A percentile compares a stretch with the other conserved stretches of the same genome.
These are phyloP conservation scores for Platichthys flesus DNA, from an alignment of 2,113 vertebrate genomes.

Conservation along the genomic window DNA sequence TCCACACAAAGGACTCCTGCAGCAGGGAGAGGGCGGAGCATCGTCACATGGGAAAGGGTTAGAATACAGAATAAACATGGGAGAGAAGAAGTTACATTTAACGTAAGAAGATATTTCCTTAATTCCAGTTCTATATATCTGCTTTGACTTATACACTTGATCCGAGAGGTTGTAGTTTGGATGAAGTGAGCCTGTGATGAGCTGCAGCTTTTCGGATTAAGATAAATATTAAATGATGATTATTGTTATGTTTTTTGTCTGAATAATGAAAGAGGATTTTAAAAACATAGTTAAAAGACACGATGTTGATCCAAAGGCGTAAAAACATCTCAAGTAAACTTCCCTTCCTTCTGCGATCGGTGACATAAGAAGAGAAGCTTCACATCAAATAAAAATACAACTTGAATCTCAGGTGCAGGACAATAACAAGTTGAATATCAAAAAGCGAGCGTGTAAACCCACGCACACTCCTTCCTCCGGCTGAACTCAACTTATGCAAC, in stretches of 20 bases:
- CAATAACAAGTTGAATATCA: conserved; percentile 46
- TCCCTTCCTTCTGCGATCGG: neutral
- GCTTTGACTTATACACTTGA: no score
- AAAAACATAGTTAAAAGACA: no score
- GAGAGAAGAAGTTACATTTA: no score
- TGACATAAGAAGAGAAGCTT: conserved; percentile 7
- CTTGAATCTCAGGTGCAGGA: conserved; percentile 29
- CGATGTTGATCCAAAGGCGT: no score
- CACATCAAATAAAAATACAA: conserved; percentile 18
- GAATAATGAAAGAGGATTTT: no score
- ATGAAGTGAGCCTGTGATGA: neutral
- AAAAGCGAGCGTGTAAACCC: conserved; percentile 50
- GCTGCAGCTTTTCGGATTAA: neutral
- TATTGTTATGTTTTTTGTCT: no score
- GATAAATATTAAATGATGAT: no score
- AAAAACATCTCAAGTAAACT: no score
- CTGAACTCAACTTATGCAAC: conserved; percentile 60
- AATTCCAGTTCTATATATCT: no score
- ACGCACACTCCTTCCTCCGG: conserved; percentile 63
- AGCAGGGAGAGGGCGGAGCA: conserved; percentile 30
- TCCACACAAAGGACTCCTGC: conserved; percentile 98
- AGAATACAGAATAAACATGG: no score
- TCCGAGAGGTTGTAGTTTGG: no score
- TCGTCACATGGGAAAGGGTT: neutral
- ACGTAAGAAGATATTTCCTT: no score